Evolutionary conservation across 2,113 vertebrate genomes (phyloP).

Genomic region (Axis porcinus): DNA sequence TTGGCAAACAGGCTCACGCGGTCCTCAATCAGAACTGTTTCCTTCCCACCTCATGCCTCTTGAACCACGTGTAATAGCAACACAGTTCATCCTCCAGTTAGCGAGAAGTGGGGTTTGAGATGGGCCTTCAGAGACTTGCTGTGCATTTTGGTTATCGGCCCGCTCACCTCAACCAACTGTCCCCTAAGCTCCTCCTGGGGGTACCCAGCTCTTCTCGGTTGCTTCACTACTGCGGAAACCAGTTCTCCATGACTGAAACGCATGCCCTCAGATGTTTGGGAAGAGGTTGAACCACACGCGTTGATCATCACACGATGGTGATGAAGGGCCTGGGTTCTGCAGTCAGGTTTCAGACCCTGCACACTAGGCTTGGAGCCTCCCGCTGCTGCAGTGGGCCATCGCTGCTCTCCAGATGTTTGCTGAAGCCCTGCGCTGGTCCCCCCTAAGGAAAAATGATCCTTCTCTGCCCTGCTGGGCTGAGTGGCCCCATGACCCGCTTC

Average conservation of each 20-base stretch:
- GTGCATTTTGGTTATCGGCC: not conserved
- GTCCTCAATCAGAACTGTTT: not conserved
- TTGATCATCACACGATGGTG: fast-evolving
- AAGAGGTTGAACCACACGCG: fast-evolving
- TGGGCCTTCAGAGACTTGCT: not conserved
- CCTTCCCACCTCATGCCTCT: not conserved
- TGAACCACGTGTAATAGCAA: not conserved
- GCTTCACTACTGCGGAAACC: not conserved
- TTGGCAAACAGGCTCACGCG: not conserved
- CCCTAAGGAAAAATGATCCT: fast-evolving
- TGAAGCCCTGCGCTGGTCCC: not conserved
- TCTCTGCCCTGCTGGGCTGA: not conserved
- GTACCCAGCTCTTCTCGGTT: fast-evolving
- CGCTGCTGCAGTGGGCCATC: no score
- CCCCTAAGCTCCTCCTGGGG: not conserved
- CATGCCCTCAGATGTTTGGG: fast-evolving
- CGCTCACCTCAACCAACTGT: not conserved
- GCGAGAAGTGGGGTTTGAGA: not conserved
- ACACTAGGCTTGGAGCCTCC: not conserved
- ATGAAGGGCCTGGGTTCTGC: not conserved
- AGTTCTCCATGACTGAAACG: not conserved
- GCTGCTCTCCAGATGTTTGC: no score
- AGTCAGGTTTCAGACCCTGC: not conserved
- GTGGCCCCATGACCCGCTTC: no score
- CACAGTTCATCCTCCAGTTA: not conserved